Percentiles rank a stretch among this genome's conserved stretches.
Evolutionary conservation across 2,113 vertebrate genomes (phyloP).

Genomic region (Cepphus grylle): DNA sequence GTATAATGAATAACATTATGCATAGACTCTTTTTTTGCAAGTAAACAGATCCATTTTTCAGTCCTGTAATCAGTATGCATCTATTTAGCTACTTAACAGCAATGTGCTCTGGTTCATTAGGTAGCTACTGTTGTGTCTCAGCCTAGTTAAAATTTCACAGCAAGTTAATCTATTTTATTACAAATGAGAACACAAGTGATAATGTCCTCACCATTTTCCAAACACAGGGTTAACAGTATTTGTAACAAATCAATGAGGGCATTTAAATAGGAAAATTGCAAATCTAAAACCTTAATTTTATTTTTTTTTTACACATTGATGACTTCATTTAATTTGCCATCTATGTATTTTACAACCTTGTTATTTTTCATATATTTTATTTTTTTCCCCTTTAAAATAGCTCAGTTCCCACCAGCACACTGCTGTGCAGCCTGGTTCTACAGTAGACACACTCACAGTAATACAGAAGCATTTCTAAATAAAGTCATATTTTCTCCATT

Average conservation of each 20-base stretch:
- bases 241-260: constrained; percentile 70
- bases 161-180: constrained; percentile 83
- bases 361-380: constrained; percentile 17
- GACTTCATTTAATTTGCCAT: constrained; percentile 67
- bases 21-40: constrained; percentile 46
- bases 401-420: neutral
- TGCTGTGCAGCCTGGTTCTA: neutral
- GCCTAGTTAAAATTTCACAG: constrained; percentile 79
- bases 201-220: constrained; percentile 71
- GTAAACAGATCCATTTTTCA: constrained; percentile 78
- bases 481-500: neutral
- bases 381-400: neutral
- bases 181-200: constrained; percentile 79
- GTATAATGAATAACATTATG: constrained; percentile 20
- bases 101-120: constrained; percentile 81
- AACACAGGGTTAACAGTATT: constrained; percentile 77
- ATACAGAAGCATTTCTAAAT: neutral
- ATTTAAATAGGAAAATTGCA: constrained; percentile 70
- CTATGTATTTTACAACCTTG: constrained; percentile 55
- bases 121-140: constrained; percentile 79
- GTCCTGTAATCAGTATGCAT: constrained; percentile 76
- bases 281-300: constrained; percentile 44
- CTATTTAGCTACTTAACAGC: constrained; percentile 80
- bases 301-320: constrained; percentile 54
- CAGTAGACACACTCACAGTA: neutral